These are phyloP conservation scores for Plebejus melissa DNA, from an alignment of 2,888 invertebrate species.

Conservation along the genomic window DNA sequence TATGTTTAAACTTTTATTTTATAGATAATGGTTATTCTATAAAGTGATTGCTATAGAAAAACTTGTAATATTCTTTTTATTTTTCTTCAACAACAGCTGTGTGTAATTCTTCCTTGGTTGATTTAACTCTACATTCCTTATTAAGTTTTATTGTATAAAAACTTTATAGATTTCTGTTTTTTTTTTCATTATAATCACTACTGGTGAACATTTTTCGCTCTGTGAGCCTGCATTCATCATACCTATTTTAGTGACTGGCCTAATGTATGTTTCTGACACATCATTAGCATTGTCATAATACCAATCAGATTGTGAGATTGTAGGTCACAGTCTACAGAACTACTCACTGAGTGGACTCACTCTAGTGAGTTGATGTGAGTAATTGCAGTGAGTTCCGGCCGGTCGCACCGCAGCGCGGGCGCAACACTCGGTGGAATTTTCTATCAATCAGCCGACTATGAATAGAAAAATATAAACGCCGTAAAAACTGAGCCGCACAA, in stretches of 20 bases:
- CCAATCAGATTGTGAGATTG: neutral
- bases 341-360: neutral
- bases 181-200: too few relatives aligned
- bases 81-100: neutral
- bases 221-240: too few relatives aligned
- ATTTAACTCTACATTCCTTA: neutral
- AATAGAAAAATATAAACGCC: constrained; percentile 19
- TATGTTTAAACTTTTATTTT: neutral
- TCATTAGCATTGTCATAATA: neutral
- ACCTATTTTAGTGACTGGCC: neutral
- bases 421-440: neutral
- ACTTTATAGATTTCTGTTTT: neutral
- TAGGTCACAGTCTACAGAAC: neutral
- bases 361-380: neutral
- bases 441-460: constrained; percentile 12
- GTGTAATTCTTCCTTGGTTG: neutral
- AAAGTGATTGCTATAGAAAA: neutral
- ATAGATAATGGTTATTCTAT: neutral
- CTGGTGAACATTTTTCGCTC: neutral
- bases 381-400: neutral
- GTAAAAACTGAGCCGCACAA: constrained; percentile 4
- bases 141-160: neutral
- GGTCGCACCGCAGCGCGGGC: neutral
- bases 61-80: neutral
- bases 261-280: neutral